Evolutionary conservation across 2,888 invertebrate genomes (phyloP), one percentile per base, ranked within the genome.

Genomic region (Tinea semifulvella): DNA sequence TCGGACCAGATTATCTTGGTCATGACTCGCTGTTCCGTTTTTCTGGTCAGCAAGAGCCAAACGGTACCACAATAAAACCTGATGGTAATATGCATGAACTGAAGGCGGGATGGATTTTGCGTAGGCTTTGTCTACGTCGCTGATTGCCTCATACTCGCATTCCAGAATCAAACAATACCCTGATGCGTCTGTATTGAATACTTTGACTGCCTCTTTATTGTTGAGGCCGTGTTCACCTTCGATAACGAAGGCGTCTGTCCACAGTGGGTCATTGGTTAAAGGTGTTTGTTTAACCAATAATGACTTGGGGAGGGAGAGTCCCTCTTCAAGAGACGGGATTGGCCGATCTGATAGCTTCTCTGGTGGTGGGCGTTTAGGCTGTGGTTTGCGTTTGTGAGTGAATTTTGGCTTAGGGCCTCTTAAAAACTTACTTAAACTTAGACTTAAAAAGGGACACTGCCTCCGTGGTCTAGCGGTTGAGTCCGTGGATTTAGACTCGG

Each of bases 91-190:
- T 0, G 48, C 49, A 14, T 52, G 47, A 1, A 49, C 50, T 3
- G 47, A 46, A 0, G 43, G 43, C 1, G 51, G 47, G 6, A 52
- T 28, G 0, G 44, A 19, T 22, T 53, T 52, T 1, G 50, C 45
- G 13, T 49, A 49, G 13, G 46, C 3, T 20, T 49, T 51, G 26
- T 51, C 53, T 1, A 46, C 44, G 17, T 50, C 48, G 1, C 49
- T 18, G 2, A 53, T 52, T 2, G 50, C 49, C 6, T 49, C 43
- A n/a, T 52, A 53, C 14, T 52, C 52, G 5, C 35, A 13, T 10
- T 53, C 52, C 2, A 51, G 17, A 1, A 52, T 11, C 2, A 43
- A n/a, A 0, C 48, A 42, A 16, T 46, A 51, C 1, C 50, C 53
- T 2, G 49, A 43, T 7, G 50, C 51, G 11, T 51, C 51, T 2